These are phyloP conservation scores for Caracal caracal DNA, from an alignment of 2,113 vertebrate species.

Conservation along the genomic window DNA sequence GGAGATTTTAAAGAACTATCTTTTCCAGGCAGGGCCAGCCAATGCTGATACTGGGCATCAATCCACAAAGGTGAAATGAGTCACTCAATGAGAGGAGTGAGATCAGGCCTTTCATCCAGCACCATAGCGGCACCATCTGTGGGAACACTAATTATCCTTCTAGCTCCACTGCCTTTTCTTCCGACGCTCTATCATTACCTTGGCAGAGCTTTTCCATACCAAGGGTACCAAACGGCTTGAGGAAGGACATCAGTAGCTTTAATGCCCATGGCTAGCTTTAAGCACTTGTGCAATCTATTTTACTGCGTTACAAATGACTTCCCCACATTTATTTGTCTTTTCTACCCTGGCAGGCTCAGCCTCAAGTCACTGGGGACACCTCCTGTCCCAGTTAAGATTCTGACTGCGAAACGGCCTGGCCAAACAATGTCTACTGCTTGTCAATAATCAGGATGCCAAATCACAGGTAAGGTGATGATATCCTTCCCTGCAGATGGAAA, in stretches of 20 bases:
- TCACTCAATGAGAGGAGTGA: slow-evolving; percentile 24
- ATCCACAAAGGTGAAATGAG: slow-evolving; percentile 34
- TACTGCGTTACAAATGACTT: slow-evolving; percentile 18
- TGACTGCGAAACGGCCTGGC: not conserved
- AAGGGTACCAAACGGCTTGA: slow-evolving; percentile 20
- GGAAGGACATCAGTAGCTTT: slow-evolving; percentile 41
- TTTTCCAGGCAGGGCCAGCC: not conserved
- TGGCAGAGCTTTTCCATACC: slow-evolving; percentile 42
- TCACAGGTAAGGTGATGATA: slow-evolving; percentile 1
- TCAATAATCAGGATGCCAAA: not conserved
- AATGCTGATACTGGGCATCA: not conserved
- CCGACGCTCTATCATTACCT: not conserved
- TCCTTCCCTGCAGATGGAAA: not conserved
- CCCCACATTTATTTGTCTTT: slow-evolving; percentile 32
- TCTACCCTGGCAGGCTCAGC: slow-evolving; percentile 11
- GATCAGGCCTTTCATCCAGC: slow-evolving; percentile 33
- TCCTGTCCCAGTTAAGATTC: slow-evolving; percentile 24
- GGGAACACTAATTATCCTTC: slow-evolving; percentile 49
- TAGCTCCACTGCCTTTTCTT: slow-evolving; percentile 36
- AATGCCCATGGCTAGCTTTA: not conserved
- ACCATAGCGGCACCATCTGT: slow-evolving; percentile 59
- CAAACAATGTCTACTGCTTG: not conserved
- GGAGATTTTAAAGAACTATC: not conserved
- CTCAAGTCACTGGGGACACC: not conserved
- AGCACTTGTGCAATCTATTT: slow-evolving; percentile 10